phyloP scores from a whole-genome alignment of 2,797 vertebrate genomes.

The Chrysolophus pictus region DNA sequence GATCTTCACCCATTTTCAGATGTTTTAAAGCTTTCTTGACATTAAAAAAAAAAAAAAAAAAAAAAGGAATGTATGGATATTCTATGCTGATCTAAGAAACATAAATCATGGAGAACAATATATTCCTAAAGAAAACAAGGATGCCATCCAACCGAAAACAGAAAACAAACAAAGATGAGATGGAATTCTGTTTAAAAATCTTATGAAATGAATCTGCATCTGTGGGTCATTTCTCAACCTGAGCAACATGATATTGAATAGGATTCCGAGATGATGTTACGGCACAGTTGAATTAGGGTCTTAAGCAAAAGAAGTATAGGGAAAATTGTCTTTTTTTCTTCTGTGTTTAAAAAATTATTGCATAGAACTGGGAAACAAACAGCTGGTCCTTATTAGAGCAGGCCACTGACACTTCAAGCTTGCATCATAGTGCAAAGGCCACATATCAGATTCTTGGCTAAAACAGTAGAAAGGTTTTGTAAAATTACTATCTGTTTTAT shows the following conservation, averaged over 20 bases:
- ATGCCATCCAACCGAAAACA: background rate
- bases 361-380: background rate
- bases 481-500: slow-evolving; percentile 65
- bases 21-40: background rate
- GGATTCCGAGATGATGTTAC: background rate
- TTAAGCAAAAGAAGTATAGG: background rate
- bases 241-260: background rate
- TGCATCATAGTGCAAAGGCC: slow-evolving; percentile 33
- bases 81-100: background rate
- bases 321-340: background rate
- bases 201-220: background rate
- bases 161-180: background rate
- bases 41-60: background rate
- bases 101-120: background rate
- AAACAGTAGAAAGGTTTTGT: slow-evolving; percentile 37
- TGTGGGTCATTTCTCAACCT: background rate
- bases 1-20: background rate
- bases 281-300: background rate
- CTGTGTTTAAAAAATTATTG: slow-evolving; percentile 3
- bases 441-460: slow-evolving; percentile 42
- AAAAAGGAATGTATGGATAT: background rate
- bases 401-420: slow-evolving; percentile 30
- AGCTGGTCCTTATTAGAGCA: slow-evolving; percentile 42
- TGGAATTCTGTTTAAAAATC: background rate
- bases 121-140: background rate